Evolutionary conservation across 92 coral and sea anemone genomes (phyloP).

Genomic region (Isaurus tuberculatus): DNA sequence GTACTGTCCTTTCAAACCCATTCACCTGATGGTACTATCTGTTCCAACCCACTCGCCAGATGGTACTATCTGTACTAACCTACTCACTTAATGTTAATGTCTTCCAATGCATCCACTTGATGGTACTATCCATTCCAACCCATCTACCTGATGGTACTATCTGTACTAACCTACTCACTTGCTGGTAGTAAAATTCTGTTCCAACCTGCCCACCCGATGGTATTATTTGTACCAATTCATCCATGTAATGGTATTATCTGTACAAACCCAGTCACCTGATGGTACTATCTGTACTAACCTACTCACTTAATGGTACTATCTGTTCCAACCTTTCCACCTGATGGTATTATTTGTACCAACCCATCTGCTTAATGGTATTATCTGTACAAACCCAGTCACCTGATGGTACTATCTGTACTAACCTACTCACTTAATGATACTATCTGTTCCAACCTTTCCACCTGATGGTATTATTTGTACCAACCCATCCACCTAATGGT

Average conservation of each 20-base stretch:
- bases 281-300: neutral
- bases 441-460: neutral
- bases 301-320: neutral
- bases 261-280: neutral
- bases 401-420: no score
- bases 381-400: neutral
- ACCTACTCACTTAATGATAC: neutral
- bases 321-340: no score
- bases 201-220: neutral
- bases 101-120: neutral
- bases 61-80: neutral
- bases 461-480: neutral
- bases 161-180: neutral
- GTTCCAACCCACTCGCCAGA: neutral
- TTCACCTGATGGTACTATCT: neutral
- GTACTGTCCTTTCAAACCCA: neutral
- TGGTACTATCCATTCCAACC: neutral
- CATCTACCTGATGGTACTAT: neutral
- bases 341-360: no score
- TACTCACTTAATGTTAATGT: neutral
- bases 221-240: neutral
- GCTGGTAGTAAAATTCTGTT: neutral
- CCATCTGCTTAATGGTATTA: neutral
- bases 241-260: neutral
- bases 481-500: neutral